Conservation (phyloP, 2,113 vertebrate genomes). For the Taxidea taxus region DNA sequence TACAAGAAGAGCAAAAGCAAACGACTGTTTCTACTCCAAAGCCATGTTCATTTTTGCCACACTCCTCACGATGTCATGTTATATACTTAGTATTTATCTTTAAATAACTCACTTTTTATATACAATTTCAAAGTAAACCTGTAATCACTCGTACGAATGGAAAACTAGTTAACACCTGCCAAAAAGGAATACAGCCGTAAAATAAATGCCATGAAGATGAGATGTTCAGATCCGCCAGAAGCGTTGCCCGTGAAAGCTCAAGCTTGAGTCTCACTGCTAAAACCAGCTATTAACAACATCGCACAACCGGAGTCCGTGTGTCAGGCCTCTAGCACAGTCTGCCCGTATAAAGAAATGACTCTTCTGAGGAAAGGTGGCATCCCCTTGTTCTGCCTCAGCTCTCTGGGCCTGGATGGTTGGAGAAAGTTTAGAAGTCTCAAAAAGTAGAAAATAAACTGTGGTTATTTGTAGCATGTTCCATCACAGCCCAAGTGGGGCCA, state of each 20-base stretch:
- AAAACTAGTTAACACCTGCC: conserved; percentile 17
- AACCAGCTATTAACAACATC: background rate
- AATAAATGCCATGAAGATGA: conserved; percentile 41
- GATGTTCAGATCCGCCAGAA: background rate
- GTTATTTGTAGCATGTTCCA: background rate
- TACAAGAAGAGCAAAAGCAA: background rate
- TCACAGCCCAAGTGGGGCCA: rapidly evolving
- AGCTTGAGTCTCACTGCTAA: background rate
- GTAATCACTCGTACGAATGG: conserved; percentile 11
- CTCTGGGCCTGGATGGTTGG: background rate
- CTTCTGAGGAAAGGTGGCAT: background rate
- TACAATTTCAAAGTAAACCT: background rate
- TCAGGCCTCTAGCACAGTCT: background rate
- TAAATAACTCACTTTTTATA: conserved; percentile 8
- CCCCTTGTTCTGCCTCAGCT: background rate
- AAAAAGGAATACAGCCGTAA: conserved; percentile 14
- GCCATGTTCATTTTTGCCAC: background rate
- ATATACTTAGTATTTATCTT: background rate
- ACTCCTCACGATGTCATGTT: background rate
- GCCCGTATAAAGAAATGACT: background rate
- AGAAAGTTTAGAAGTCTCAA: conserved; percentile 31
- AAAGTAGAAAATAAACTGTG: background rate
- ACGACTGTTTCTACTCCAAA: background rate
- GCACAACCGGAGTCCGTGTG: too few relatives aligned
- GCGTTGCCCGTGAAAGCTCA: background rate